Evolutionary conservation across 1,140 invertebrate genomes (phyloP), one percentile per base, ranked within the genome.

Genomic region (Aphelenchoides besseyi): DNA sequence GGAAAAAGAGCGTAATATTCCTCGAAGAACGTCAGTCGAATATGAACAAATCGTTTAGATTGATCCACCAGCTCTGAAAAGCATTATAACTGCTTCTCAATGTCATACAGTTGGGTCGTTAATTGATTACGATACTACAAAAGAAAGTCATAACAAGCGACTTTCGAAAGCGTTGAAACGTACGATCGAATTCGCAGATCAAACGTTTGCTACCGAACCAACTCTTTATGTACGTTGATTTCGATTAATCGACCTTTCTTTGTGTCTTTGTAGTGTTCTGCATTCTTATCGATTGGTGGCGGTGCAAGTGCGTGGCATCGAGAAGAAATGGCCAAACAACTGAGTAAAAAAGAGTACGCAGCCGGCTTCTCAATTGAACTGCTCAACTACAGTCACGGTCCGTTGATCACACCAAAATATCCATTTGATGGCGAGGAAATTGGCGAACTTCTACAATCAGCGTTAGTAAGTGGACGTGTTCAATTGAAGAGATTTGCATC

Each of bases 91-190:
- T 59, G 5, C 18, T 33, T 28, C 55, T 8, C 5, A 33, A 18
- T 59, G 55, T 29, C n/a, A 71, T 37, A n/a, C 64, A 35, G n/a
- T 70, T 0, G 18, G 68, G 3, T 12, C 75, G 9, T 2, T 77
- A 1, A 48, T 69, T 12, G 74, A 75, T 57, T 75, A 75, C 26
- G 74, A 75, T 37, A 77, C 74, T 8, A 35, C 75, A 18, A 18
- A 53, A 12, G 69, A 61, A 28, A 35, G 35, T 35, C 32, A 30
- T 29, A 75, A 78, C 3, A 75, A 75, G 37, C 66, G 74, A 8
- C 48, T 79, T 16, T 23, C 33, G 8, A 75, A 75, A 36, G 37
- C 77, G 36, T 16, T 77, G 5, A 12, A 30, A 5, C 41, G 74
- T 33, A 63, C 76, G 0, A 59, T 18, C 16, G 52, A 70, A 23